These are phyloP conservation scores for Drosophila setosimentum DNA, from an alignment of 2,888 invertebrate species.

Conservation along the genomic window DNA sequence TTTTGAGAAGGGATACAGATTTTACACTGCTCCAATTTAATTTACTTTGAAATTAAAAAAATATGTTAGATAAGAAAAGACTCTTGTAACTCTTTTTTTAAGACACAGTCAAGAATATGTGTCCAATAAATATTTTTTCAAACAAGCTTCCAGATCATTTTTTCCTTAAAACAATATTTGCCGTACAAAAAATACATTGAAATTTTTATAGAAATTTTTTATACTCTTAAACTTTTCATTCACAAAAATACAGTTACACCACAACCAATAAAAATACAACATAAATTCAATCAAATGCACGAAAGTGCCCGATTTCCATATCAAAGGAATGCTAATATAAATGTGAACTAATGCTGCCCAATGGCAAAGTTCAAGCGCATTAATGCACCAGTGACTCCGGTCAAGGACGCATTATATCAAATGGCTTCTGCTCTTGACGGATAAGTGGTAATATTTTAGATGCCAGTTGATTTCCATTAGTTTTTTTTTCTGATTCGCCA, in stretches of 20 bases:
- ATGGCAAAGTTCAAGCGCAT: conserved; percentile 8
- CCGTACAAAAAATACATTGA: background rate
- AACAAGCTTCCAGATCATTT: background rate
- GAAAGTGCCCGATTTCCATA: conserved; percentile 38
- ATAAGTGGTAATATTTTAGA: conserved; percentile 14
- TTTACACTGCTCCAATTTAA: background rate
- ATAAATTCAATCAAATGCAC: conserved; percentile 6
- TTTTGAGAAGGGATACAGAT: conserved; percentile 7
- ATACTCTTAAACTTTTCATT: background rate
- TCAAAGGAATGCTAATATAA: conserved; percentile 44
- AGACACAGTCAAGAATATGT: background rate
- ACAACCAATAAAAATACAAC: conserved; percentile 1
- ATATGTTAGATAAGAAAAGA: background rate
- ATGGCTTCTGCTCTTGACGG: conserved; percentile 27
- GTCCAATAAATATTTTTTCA: background rate
- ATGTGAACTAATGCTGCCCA: conserved; percentile 15
- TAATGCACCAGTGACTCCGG: conserved; percentile 23
- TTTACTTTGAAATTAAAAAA: background rate
- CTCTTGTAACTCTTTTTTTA: background rate
- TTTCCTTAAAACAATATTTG: background rate
- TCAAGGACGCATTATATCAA: conserved; percentile 35
- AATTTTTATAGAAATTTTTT: background rate
- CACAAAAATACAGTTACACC: background rate
- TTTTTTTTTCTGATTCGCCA: conserved; percentile 5
- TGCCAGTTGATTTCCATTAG: conserved; percentile 22